phyloP scores from a whole-genome alignment of 2,797 vertebrate genomes.

The Okamejei kenojei region DNA sequence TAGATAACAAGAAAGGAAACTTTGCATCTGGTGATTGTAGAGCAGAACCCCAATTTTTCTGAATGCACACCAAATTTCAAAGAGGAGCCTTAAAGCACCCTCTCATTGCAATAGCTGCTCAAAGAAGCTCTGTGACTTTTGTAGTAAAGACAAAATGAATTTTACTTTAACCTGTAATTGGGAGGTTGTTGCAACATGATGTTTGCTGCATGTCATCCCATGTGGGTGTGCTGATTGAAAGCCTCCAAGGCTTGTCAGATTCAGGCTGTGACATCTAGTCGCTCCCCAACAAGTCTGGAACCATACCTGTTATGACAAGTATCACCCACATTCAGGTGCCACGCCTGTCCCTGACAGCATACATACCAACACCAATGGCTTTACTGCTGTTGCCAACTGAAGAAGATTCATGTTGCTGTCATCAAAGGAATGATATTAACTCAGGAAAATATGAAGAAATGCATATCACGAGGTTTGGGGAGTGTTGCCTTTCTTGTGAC shows the following conservation, averaged over 20 bases:
- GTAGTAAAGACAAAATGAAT: neutral
- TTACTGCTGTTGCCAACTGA: slow-evolving; percentile 59
- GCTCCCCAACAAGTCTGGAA: slow-evolving; percentile 70
- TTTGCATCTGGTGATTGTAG: neutral
- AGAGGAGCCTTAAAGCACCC: neutral
- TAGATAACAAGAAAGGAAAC: neutral
- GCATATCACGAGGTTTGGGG: slow-evolving; percentile 42
- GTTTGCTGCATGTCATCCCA: slow-evolving; percentile 45
- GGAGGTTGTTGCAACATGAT: slow-evolving; percentile 48
- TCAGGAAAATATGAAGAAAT: slow-evolving; percentile 42
- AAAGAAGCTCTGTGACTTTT: neutral
- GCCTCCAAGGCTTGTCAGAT: slow-evolving; percentile 61
- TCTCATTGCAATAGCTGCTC: neutral
- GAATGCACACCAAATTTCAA: neutral
- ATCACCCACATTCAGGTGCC: slow-evolving; percentile 73
- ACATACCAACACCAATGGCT: slow-evolving; percentile 52
- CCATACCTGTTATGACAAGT: slow-evolving; percentile 90
- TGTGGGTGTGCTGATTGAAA: slow-evolving; percentile 59
- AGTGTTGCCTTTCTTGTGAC: slow-evolving; percentile 43
- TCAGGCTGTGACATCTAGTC: slow-evolving; percentile 79
- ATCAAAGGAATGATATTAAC: slow-evolving; percentile 49
- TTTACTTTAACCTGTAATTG: slow-evolving; percentile 34
- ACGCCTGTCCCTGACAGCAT: slow-evolving; percentile 67
- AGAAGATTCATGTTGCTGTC: slow-evolving; percentile 57
- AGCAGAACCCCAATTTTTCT: neutral